Base-by-base conservation (phyloP, 1,140 invertebrate genomes). In the Trigoniulus corallinus region DNA sequence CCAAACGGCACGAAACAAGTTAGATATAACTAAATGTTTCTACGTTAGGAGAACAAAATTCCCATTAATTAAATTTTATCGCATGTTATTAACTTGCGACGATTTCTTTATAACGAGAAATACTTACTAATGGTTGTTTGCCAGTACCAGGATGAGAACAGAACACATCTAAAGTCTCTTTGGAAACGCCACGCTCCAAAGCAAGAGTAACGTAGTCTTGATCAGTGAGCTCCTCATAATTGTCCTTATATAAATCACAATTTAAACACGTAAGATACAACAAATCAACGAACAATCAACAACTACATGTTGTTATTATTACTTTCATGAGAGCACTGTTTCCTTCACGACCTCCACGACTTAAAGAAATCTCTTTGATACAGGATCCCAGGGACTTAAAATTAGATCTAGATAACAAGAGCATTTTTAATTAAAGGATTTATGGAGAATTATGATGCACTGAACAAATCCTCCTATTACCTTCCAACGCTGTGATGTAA, bases 301-400 rank as follows among this genome's bases (percentile, higher is more conserved):
- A 20, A 21, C 42, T 7, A 21, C 18, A 7, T 21, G 42, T 24
- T 18, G 7, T 15, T 4, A 44, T 44, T 44, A 7, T 44, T 44
- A 7, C 42, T 2, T 26, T 21, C n/a, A 39, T 57, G 57, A 67
- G 64, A 10, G 71, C 71, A 54, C 67, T 64, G 54, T 72, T 72
- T 44, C 71, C 71, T 61, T 74, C 70, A 54, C 60, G 60, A 22
- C 62, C 61, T 7, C 72, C 71, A 48, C 71, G 56, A 25, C 61
- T 60, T 4, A 66, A 56, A 25, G 60, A 62, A 24, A 73, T 56
- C 24, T 54, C 41, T 24, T 65, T 50, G 1, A 71, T 58, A 44
- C 56, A 56, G 34, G 58, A 58, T 7, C 62, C 70, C 27, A 72
- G 59, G 60, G 62, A 67, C 3, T 59, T 64, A 47, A 48, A 62